These are phyloP conservation scores for Ophthalmolycus amberensis DNA, from an alignment of 2,113 vertebrate genomes.

Conservation along the genomic window DNA sequence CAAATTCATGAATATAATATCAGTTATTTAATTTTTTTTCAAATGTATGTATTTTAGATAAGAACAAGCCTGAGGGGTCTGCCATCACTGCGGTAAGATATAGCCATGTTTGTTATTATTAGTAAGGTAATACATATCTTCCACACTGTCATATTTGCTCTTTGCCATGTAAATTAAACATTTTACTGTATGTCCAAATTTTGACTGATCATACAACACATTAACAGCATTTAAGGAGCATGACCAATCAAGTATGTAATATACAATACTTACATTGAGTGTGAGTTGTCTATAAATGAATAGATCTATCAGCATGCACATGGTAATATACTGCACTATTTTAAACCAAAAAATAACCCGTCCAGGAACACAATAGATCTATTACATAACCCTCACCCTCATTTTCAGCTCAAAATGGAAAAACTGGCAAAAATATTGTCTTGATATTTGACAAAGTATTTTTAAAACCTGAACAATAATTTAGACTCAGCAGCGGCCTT, in stretches of 20 bases:
- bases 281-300: neutral
- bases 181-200: neutral
- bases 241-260: neutral
- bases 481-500: neutral
- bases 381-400: neutral
- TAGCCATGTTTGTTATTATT: neutral
- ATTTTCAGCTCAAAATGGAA: neutral
- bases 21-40: neutral
- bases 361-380: neutral
- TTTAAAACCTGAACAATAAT: neutral
- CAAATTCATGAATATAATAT: neutral
- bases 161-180: neutral
- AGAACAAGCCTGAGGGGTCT: neutral
- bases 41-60: slow-evolving; percentile 18
- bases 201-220: neutral
- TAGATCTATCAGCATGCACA: neutral
- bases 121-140: neutral
- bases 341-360: neutral
- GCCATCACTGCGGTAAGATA: slow-evolving; percentile 19
- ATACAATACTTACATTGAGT: neutral
- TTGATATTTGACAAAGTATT: neutral
- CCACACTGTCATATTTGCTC: neutral
- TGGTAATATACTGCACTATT: neutral
- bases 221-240: neutral
- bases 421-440: neutral